These are phyloP conservation scores for Microctonus hyperodae DNA, from an alignment of 2,888 invertebrate genomes.

Conservation along the genomic window DNA sequence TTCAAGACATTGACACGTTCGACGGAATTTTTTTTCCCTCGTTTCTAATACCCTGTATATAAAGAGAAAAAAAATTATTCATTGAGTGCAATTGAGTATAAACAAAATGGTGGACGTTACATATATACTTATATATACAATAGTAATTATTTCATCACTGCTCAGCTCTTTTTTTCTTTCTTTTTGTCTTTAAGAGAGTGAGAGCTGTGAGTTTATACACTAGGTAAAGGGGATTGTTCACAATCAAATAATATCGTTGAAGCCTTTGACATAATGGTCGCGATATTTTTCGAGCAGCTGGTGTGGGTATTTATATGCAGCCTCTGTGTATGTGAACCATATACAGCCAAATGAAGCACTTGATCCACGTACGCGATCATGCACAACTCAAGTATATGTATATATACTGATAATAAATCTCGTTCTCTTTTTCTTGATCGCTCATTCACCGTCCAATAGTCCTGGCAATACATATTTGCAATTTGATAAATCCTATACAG, in stretches of 20 bases:
- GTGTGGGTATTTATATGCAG: background rate
- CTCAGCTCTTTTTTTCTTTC: background rate
- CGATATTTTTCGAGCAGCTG: background rate
- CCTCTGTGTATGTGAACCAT: background rate
- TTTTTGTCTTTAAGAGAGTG: background rate
- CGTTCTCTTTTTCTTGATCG: conserved; percentile 1
- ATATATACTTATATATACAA: background rate
- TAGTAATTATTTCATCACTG: background rate
- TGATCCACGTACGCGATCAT: background rate
- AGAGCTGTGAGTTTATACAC: too few species aligned
- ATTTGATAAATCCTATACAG: conserved; percentile 16
- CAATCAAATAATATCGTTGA: background rate
- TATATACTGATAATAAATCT: conserved; percentile 4
- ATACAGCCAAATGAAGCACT: background rate
- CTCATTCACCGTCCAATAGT: background rate
- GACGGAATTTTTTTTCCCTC: background rate
- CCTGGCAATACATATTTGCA: background rate
- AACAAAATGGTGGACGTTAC: background rate
- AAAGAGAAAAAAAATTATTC: background rate
- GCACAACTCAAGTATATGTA: background rate
- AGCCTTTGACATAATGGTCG: background rate
- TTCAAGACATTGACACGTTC: background rate
- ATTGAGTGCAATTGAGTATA: background rate
- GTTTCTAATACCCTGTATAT: background rate
- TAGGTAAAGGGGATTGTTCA: too few species aligned